Base-by-base conservation (phyloP, 2,113 vertebrate species). In the Neoarius graeffei region DNA sequence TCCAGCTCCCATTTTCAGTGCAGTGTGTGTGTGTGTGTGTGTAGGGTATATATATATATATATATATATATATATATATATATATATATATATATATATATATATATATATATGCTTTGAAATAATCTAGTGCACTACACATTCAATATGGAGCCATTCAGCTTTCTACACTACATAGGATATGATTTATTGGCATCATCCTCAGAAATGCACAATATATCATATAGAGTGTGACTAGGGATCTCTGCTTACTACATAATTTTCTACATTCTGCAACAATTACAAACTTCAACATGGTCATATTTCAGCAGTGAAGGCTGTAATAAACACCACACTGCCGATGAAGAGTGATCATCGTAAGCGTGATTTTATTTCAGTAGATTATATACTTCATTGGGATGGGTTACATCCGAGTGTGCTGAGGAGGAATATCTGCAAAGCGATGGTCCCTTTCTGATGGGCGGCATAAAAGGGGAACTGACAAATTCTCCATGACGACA, bases 251-350 rank as follows among this genome's bases (percentile, higher is more conserved):
- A 84, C 62, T 84, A 84, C 82, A 66, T 84, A 84, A 84, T 84
- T 84, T 84, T 84, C 82, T 84, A 84, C 82, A 84, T 23, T 27
- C 25, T 84, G 62, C 82, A 84, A 84, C 82, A 84, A 84, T 84
- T 84, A 84, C 62, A 84, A 67, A 84, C 62, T 67, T 67, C 82
- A 67, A 54, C 82, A 84, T 54, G 62, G 62, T 54, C 82, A 84
- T 84, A 84, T 84, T 84, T 84, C 82, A 84, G 82, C 20, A 52
- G 62, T 6, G 82, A 84, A 67, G 82, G 82, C 82, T 67, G 82
- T 67, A 84, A 84, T 67, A 84, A 84, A 84, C 82, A 67, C 82
- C 82, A 54, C 13, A 13, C 82, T 67, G 82, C 60, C 42, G 67
- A 52, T 19, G 48, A 84, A 84, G 82, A 52, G 62, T 67, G 62